Conservation (phyloP, 2,888 invertebrate genomes). For the Amphimallon solstitiale region DNA sequence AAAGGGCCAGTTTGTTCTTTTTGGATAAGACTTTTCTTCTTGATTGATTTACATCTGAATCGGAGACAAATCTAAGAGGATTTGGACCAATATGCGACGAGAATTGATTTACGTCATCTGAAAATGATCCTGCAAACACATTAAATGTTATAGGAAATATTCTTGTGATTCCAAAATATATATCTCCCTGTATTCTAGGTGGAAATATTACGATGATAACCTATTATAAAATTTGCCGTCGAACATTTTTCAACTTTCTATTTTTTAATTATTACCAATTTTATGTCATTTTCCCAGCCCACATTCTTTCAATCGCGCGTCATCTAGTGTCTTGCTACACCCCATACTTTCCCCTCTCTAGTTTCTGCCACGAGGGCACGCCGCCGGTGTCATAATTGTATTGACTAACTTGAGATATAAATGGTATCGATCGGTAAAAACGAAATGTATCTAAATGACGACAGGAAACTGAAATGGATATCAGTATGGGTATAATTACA, state of each 20-base stretch:
- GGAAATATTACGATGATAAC: conserved; percentile 15
- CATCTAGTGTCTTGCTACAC: background rate
- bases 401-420: conserved; percentile 7
- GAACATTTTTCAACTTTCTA: no score
- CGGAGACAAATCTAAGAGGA: no score
- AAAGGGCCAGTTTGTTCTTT: no score
- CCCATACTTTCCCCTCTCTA: conserved; percentile 3
- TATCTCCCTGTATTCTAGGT: conserved; percentile 2
- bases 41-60: no score
- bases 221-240: background rate
- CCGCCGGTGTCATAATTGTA: conserved; percentile 5
- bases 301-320: no score
- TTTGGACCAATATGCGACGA: background rate
- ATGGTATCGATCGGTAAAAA: conserved; percentile 7
- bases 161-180: conserved; percentile 5
- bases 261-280: no score
- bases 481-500: conserved; percentile 27
- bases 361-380: background rate
- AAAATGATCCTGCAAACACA: background rate
- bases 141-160: conserved; percentile 16
- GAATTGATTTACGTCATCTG: conserved; percentile 5
- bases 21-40: no score
- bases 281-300: no score
- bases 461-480: conserved; percentile 34
- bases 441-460: conserved; percentile 7